phyloP scores from a whole-genome alignment of 2,888 invertebrate species.

The Operophtera brumata region DNA sequence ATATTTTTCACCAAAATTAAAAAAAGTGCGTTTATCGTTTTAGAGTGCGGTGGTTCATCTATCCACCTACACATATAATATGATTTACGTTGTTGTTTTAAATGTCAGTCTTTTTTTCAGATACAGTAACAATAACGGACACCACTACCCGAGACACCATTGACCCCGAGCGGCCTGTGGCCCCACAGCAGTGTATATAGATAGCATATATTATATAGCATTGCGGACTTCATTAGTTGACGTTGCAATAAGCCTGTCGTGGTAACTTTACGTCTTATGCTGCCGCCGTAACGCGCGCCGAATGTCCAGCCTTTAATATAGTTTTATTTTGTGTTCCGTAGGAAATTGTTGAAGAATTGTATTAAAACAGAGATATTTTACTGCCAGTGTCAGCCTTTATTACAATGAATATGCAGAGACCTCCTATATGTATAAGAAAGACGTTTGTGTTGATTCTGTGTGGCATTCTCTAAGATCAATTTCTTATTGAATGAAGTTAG shows the following conservation, averaged over 20 bases:
- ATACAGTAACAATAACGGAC: slow-evolving; percentile 59
- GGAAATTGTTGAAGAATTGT: slow-evolving; percentile 30
- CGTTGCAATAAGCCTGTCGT: slow-evolving; percentile 40
- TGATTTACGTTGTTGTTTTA: not conserved
- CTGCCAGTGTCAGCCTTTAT: slow-evolving; percentile 53
- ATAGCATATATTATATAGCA: slow-evolving; percentile 40
- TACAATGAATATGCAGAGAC: slow-evolving; percentile 32
- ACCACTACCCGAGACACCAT: slow-evolving; percentile 72
- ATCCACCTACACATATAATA: not conserved
- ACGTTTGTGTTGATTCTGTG: no score
- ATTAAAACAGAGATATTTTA: slow-evolving; percentile 37
- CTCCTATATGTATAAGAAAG: slow-evolving; percentile 27
- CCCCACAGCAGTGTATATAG: slow-evolving; percentile 54
- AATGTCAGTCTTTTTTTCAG: slow-evolving; percentile 41
- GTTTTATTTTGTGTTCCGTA: slow-evolving; percentile 27
- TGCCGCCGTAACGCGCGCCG: slow-evolving; percentile 20
- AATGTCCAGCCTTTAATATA: slow-evolving; percentile 24
- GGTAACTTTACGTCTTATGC: slow-evolving; percentile 22
- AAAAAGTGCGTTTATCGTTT: no score
- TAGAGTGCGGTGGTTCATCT: no score
- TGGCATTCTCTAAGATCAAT: not conserved
- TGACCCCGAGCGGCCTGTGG: slow-evolving; percentile 61
- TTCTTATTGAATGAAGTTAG: no score
- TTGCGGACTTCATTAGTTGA: slow-evolving; percentile 57
- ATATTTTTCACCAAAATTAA: no score